Evolutionary conservation across 2,797 vertebrate genomes (phyloP), one percentile per base, ranked within the genome.

Genomic region (Chlorospingus semifuscus): DNA sequence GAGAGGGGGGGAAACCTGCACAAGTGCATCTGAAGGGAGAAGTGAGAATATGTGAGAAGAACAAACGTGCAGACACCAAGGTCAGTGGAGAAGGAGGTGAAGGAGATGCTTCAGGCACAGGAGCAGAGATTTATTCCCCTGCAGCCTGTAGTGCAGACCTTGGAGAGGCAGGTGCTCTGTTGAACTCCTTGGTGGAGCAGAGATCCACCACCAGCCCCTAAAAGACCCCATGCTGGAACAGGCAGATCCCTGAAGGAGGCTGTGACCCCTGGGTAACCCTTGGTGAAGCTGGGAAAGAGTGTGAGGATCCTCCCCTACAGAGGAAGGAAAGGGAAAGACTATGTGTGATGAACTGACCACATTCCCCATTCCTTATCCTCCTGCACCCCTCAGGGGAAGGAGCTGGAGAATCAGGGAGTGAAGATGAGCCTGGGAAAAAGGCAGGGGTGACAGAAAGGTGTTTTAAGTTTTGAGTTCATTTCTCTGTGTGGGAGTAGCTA

Each of bases 361-460:
- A 63, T 36, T 3, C 4, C 20, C 13, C 8, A 61, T n/a, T 56
- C 20, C 32, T 47, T 20, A 21, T 26, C 16, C 14, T 42, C 11
- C 13, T 69, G 16, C 41, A 49, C 4, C 2, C 3, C 22, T 56
- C 0, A 0, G 15, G 27, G 16, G 9, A 61, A 69, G 63, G 6
- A 69, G 11, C 9, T 36, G 15, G 22, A 55, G 8, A 37, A 68
- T n/a, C 3, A 24, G 5, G 6, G 36, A 50, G 23, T 11, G 29
- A 37, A 82, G 32, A 56, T 22, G 7, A 50, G 5, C 23, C 20
- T 56, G 23, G 42, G 32, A 61, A 49, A 53, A 76, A 57, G 11
- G 26, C 4, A 46, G 26, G 29, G 7, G 12, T 36, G 22, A 34
- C 2, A 12, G 17, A 26, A 74, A 63, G 23, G 2, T 79, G 34